Evolutionary conservation across 2,888 invertebrate genomes (phyloP), one percentile per base, ranked within the genome.

Genomic region (Phortica magna): DNA sequence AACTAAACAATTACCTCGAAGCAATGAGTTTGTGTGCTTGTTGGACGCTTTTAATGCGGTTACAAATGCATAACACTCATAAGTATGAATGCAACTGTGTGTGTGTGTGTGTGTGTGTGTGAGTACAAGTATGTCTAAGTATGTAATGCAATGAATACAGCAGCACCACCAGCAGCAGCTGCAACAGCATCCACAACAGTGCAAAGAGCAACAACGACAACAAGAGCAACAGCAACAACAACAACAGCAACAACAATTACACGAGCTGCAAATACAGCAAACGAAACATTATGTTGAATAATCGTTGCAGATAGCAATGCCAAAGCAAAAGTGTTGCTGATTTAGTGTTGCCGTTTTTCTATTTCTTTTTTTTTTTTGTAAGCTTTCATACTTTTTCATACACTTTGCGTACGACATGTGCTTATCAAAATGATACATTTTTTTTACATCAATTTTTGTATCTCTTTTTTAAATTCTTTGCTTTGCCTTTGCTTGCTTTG

Each of bases 1-100:
- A 84, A 83, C 86, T 84, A 82, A 87, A 88, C 88, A 88, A 88
- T 88, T 88, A 88, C 83, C 80, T 82, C 73, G 57, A 78, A 77
- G 79, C 79, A 76, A 81, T 78, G 42, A 71, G 68, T 68, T 68
- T 43, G 67, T 41, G 41, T 68, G 68, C 72, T 79, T 78, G 78
- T 77, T 76, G 74, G 78, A 71, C 74, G 79, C 77, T 79, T 79
- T 78, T 81, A 81, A 79, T 81, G 79, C 77, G 81, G 76, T 76
- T 77, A 77, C 76, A 79, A 76, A 77, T 71, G 70, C 76, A 74
- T 71, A 73, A 73, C 77, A 77, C 72, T 73, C 59, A 67, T 53
- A 74, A 72, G 71, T 53, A 31, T 70, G 4, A 48, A 72, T 72
- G 48, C 7, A 73, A 42, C 55, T 61, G 43, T 70, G 43, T 22